Evolutionary conservation across 2,888 invertebrate species (phyloP).

Genomic region (Latrodectus elegans): DNA sequence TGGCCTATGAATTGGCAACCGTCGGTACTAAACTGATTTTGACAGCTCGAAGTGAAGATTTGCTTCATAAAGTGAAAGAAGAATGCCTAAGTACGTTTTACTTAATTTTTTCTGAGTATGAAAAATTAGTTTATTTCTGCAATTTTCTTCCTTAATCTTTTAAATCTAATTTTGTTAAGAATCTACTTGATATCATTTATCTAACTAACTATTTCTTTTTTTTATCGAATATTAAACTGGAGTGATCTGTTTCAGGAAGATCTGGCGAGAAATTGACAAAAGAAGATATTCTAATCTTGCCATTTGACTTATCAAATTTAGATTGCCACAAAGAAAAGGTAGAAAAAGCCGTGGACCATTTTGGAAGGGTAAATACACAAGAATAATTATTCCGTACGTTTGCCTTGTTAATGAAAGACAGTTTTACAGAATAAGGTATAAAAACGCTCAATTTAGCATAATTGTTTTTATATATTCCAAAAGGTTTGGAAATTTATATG

Average conservation of each 20-base stretch:
- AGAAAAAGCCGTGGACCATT: constrained; percentile 73
- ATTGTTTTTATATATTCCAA: neutral
- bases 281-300: constrained; percentile 65
- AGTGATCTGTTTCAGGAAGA: constrained; percentile 4
- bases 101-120: neutral
- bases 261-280: constrained; percentile 59
- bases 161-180: neutral
- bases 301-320: constrained; percentile 71
- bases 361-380: constrained; percentile 76
- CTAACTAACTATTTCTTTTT: neutral
- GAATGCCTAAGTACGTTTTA: constrained; percentile 79
- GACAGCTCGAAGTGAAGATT: constrained; percentile 80
- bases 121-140: neutral
- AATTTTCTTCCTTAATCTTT: neutral
- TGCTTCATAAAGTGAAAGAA: constrained; percentile 81
- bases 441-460: neutral
- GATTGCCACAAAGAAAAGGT: constrained; percentile 73
- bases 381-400: too few relatives aligned
- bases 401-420: too few relatives aligned
- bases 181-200: neutral
- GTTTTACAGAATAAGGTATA: too few relatives aligned
- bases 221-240: neutral
- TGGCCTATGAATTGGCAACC: constrained; percentile 82
- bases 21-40: constrained; percentile 82
- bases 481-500: neutral